A percentile compares a stretch with the other conserved stretches of the same genome.
Conservation (phyloP, 1,140 invertebrate species). For the Drosophila ananassae region DNA sequence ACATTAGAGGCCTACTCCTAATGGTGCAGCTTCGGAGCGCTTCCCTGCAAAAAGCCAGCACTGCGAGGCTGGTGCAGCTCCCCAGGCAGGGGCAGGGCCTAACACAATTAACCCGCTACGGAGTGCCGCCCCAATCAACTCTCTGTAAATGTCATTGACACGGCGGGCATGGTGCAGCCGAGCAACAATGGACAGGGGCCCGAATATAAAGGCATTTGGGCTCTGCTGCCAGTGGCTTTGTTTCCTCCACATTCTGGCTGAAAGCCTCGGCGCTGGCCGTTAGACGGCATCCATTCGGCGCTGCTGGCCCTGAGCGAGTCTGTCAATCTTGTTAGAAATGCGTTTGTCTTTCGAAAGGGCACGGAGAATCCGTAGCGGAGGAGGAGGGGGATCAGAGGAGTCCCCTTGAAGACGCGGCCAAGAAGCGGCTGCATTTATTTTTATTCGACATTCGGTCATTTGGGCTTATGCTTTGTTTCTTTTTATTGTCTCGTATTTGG, state of each 20-base stretch:
- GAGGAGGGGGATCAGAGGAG: conserved; percentile 8
- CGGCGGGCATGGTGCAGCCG: conserved; percentile 33
- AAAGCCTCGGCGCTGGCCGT: background rate
- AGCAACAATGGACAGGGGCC: conserved; percentile 20
- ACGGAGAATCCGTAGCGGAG: conserved; percentile 2
- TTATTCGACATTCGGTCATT: conserved; percentile 59
- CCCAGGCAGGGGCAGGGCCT: conserved; percentile 47
- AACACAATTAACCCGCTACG: conserved; percentile 64
- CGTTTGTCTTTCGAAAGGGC: conserved; percentile 53
- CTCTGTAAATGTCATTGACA: conserved; percentile 63
- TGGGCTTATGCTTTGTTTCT: conserved; percentile 54
- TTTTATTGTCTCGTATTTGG: conserved; percentile 21
- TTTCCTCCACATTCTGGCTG: conserved; percentile 24
- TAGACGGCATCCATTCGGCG: background rate
- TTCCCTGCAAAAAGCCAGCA: conserved; percentile 1
- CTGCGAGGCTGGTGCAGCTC: background rate
- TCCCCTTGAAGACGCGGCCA: conserved; percentile 8
- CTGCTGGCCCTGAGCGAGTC: conserved; percentile 19
- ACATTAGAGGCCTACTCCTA: conserved; percentile 6
- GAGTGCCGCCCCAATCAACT: conserved; percentile 50
- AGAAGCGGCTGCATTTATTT: conserved; percentile 59
- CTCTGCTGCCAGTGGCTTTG: background rate
- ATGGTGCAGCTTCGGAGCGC: background rate
- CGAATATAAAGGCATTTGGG: conserved; percentile 21
- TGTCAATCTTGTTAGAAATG: conserved; percentile 63